Evolutionary conservation across 2,113 vertebrate species (phyloP).

Genomic region (Ptilorrhoa leucosticta): DNA sequence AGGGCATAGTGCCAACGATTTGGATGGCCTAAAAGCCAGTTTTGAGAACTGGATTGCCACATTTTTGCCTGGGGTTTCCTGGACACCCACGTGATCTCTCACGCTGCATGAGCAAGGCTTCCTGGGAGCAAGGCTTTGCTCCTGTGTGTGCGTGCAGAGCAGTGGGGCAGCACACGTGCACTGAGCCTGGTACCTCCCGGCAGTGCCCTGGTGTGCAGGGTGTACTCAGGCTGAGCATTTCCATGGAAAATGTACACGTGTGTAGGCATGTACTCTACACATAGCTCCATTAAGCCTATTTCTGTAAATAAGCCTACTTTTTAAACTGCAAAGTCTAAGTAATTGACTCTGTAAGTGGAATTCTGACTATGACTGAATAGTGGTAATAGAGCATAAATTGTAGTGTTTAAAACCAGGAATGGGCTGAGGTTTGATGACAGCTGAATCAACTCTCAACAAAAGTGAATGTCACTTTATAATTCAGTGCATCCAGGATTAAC

Average conservation of each 20-base stretch:
- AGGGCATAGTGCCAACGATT: background rate
- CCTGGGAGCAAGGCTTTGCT: background rate
- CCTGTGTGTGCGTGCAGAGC: accelerated
- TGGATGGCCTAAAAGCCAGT: background rate
- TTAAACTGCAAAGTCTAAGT: background rate
- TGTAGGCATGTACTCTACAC: background rate
- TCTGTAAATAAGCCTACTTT: background rate
- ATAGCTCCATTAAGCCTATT: background rate
- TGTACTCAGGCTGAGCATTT: background rate
- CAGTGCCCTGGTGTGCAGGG: background rate
- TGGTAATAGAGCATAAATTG: background rate
- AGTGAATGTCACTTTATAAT: background rate
- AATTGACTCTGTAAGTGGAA: background rate
- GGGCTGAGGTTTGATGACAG: background rate
- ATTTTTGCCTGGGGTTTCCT: background rate
- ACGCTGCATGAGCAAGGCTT: accelerated
- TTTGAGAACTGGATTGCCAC: background rate
- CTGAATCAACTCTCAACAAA: background rate
- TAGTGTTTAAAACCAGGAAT: background rate
- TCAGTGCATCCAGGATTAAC: background rate
- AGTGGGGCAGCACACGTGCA: background rate
- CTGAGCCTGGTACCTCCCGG: background rate
- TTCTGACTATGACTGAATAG: background rate
- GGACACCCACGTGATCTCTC: background rate
- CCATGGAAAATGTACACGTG: background rate